Evolutionary conservation across 2,113 vertebrate species (phyloP), one percentile per base, ranked within the genome.

Genomic region (Malaclemys terrapin): DNA sequence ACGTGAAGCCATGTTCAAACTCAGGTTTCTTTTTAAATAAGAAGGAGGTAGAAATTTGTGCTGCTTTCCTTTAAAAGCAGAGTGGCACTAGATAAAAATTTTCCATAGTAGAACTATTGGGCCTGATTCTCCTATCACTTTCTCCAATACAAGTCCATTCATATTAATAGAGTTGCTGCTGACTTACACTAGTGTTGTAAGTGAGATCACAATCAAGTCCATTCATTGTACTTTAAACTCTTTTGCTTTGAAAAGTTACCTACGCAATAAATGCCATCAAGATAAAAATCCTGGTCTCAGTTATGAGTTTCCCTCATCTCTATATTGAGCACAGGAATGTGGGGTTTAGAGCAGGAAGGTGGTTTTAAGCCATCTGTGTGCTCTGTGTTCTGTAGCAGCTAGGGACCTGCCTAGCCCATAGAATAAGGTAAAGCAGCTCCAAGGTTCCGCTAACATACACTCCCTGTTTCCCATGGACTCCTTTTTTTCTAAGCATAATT

Each of bases 171-270:
- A 91, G 20, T 49, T 89, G 10, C 88, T 92, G n/a, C 78, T 31
- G 11, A 4, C 42, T 14, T 75, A 87, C 38, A 62, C 0, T 1
- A 62, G 82, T 91, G 72, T 54, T 62, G 27, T 54, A 91, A 88
- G 5, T 57, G 49, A 96, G 25, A 91, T 95, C 54, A 90, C 53
- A 88, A 65, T 93, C 49, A 94, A 0, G 1, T 54, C 27, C 22
- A 29, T 8, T 94, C 81, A 87, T 89, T 87, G 88, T 65, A 31
- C 16, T 83, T 80, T 79, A n/a, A 93, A 19, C 25, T 84, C 87
- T 53, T 92, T 78, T 90, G 17, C 69, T 94, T 93, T 85, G 72
- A 72, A 92, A 82, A 80, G 91, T 82, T 81, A 72, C 9, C 1
- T 2, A 75, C 16, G 76, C 54, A 79, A 69, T 84, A 42, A 93